A percentile compares a stretch with the other conserved stretches of the same genome.
phyloP scores from a whole-genome alignment of 2,113 vertebrate genomes.

The Charadrius vociferus region DNA sequence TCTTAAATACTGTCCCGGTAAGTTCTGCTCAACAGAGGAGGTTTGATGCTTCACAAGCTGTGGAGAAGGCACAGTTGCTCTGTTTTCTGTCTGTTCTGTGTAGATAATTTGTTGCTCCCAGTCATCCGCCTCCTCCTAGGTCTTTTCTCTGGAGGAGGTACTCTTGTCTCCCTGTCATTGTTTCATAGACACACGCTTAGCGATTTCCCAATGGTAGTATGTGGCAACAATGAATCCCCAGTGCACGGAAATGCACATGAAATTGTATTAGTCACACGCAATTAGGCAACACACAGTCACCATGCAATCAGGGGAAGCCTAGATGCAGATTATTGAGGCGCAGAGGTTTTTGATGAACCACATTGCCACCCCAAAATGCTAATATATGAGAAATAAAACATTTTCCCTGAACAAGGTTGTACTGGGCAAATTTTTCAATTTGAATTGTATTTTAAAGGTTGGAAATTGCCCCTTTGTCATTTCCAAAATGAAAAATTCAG shows the following conservation, averaged over 20 bases:
- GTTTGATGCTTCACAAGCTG: not conserved
- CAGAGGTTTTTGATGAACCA: conserved; percentile 43
- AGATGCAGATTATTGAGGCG: conserved; percentile 23
- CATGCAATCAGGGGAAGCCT: conserved; percentile 44
- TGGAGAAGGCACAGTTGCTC: not conserved
- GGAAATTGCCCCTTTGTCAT: not conserved
- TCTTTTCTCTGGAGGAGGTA: conserved; percentile 42
- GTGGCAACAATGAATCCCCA: conserved; percentile 69
- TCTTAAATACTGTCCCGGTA: not conserved
- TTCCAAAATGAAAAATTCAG: conserved; percentile 22
- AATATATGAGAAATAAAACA: not conserved
- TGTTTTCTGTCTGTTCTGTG: not conserved
- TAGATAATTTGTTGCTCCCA: conserved; percentile 29
- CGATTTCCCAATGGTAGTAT: conserved; percentile 60
- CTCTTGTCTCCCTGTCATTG: conserved; percentile 48
- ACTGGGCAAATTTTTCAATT: not conserved
- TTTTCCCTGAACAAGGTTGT: not conserved
- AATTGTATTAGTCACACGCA: conserved; percentile 67
- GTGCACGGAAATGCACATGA: conserved; percentile 65
- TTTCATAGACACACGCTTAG: conserved; percentile 60
- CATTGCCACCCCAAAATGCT: conserved; percentile 12
- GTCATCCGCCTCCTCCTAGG: conserved; percentile 20
- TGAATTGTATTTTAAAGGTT: conserved; percentile 18
- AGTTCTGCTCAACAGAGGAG: not conserved
- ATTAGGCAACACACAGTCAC: conserved; percentile 61